Conservation (phyloP, 2,113 vertebrate genomes). For the Ptyas mucosa region DNA sequence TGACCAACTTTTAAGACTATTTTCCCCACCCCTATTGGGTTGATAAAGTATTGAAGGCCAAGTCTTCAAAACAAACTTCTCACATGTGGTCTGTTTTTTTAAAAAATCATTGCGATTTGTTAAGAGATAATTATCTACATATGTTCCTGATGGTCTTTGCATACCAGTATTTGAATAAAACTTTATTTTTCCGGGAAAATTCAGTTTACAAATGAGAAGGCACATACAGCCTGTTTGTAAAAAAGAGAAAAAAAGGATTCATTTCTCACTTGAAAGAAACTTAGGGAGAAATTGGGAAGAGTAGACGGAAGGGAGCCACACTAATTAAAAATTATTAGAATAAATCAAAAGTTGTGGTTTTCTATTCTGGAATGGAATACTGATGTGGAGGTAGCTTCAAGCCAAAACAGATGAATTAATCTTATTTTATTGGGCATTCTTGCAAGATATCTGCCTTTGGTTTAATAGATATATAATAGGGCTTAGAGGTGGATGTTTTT, state of each 20-base stretch:
- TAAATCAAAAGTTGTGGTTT: conserved; percentile 65
- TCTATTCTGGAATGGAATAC: conserved; percentile 62
- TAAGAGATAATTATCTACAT: conserved; percentile 64
- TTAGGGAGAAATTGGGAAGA: conserved; percentile 61
- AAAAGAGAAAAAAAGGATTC: background rate
- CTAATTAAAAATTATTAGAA: conserved; percentile 70
- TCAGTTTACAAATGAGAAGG: conserved; percentile 19
- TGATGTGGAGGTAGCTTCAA: conserved; percentile 62
- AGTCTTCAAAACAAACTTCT: conserved; percentile 50
- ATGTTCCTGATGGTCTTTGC: conserved; percentile 42
- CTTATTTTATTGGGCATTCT: conserved; percentile 59
- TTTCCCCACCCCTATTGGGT: background rate
- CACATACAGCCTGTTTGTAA: conserved; percentile 39
- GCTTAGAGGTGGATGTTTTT: conserved; percentile 52
- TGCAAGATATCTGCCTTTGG: conserved; percentile 57
- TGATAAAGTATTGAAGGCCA: conserved; percentile 48
- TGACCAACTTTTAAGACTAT: conserved; percentile 30
- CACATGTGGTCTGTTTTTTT: conserved; percentile 66
- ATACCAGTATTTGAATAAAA: conserved; percentile 52
- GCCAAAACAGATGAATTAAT: conserved; percentile 63
- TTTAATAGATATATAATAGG: conserved; percentile 52
- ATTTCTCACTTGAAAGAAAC: conserved; percentile 62
- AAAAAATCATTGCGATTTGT: conserved; percentile 67
- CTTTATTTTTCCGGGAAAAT: conserved; percentile 41
- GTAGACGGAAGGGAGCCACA: conserved; percentile 64